Conservation (phyloP, 2,888 invertebrate genomes). For the Cerastis leucographa region DNA sequence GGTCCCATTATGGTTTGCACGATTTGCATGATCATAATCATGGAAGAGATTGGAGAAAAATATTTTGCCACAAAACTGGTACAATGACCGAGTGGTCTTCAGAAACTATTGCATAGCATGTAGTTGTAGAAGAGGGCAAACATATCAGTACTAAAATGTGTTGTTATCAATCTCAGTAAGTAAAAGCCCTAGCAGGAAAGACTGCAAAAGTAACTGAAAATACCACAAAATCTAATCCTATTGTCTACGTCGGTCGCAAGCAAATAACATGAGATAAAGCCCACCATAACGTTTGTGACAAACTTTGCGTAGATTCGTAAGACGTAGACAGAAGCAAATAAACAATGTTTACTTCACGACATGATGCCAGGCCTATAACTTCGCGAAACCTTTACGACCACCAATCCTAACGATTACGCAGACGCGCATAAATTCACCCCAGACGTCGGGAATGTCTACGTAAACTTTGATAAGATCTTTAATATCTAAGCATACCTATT, state of each 20-base stretch:
- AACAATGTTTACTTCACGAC: slow-evolving; percentile 47
- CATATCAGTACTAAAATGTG: background rate
- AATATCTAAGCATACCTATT: slow-evolving; percentile 5
- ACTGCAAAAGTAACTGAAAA: background rate
- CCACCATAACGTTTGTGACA: slow-evolving; percentile 26
- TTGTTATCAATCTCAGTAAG: background rate
- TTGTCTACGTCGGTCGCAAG: background rate
- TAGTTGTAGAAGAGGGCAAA: background rate
- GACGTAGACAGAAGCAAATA: slow-evolving; percentile 41
- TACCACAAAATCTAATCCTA: background rate
- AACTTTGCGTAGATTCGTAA: slow-evolving; percentile 16
- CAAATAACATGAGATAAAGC: slow-evolving; percentile 22
- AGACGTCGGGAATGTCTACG: slow-evolving; percentile 22
- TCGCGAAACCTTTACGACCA: slow-evolving; percentile 60
- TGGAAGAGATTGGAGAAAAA: slow-evolving; percentile 7
- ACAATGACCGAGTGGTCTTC: background rate
- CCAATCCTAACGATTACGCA: slow-evolving; percentile 29
- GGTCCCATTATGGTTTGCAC: slow-evolving; percentile 10
- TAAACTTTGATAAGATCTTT: slow-evolving; percentile 16
- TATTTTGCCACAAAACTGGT: slow-evolving; percentile 2
- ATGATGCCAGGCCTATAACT: slow-evolving; percentile 40
- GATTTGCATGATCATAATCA: slow-evolving; percentile 38
- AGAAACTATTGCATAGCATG: background rate
- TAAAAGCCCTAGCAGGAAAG: background rate
- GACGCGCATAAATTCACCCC: slow-evolving; percentile 60